Evolutionary conservation across 1,140 invertebrate genomes (phyloP).

Genomic region (Eriosoma lanigerum): DNA sequence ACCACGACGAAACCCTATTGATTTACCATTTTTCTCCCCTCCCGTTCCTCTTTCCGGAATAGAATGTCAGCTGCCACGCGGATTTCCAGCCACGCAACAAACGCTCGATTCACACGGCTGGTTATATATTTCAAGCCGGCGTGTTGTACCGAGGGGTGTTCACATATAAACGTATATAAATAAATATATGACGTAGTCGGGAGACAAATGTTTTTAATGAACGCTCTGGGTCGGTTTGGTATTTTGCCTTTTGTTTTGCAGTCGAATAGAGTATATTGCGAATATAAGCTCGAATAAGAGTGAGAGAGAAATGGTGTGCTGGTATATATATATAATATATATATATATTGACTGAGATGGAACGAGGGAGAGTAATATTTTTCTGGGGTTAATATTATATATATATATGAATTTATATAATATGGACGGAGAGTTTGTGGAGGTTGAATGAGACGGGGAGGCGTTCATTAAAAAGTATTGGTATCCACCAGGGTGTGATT

Average conservation of each 20-base stretch:
- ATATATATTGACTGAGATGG: background rate
- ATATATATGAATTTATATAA: background rate
- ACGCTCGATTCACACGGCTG: slow-evolving; percentile 43
- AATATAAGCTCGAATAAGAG: background rate
- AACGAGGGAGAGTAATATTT: slow-evolving; percentile 31
- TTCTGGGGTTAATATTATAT: slow-evolving; percentile 46
- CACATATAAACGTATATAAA: background rate
- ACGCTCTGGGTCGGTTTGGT: slow-evolving; percentile 39
- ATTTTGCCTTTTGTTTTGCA: slow-evolving; percentile 48
- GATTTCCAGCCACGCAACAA: slow-evolving; percentile 45
- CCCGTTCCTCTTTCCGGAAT: background rate
- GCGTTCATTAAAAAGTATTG: slow-evolving; percentile 51
- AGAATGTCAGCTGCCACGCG: slow-evolving; percentile 44
- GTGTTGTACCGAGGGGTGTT: background rate
- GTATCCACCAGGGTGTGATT: slow-evolving; percentile 51
- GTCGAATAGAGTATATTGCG: background rate
- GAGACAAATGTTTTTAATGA: slow-evolving; percentile 52
- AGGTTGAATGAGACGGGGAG: background rate
- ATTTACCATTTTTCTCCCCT: slow-evolving; percentile 47
- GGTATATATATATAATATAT: background rate
- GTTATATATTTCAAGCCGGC: slow-evolving; percentile 38
- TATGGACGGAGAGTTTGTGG: background rate
- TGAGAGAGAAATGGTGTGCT: background rate
- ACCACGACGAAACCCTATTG: slow-evolving; percentile 34
- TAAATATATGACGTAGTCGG: background rate